These are phyloP conservation scores for Phycodurus eques DNA, from an alignment of 2,113 vertebrate genomes.

Conservation along the genomic window DNA sequence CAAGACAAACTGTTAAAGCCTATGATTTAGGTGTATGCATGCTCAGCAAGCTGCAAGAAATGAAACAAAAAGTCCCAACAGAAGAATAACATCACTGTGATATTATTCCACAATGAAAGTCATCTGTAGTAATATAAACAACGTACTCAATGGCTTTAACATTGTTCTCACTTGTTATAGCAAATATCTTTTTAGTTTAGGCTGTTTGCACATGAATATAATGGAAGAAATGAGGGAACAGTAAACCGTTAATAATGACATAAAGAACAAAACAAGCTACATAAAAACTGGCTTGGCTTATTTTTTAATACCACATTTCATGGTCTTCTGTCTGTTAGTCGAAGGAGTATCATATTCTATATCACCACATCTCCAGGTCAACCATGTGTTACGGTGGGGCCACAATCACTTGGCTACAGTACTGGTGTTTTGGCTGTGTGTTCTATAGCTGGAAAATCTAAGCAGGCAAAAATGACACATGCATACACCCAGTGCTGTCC, in stretches of 20 bases:
- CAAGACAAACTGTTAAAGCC: background rate
- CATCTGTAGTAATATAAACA: background rate
- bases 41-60: background rate
- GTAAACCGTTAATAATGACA: background rate
- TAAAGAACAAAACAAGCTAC: background rate
- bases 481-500: conserved; percentile 48
- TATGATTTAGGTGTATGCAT: background rate
- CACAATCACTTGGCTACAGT: conserved; percentile 46
- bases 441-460: conserved; percentile 37
- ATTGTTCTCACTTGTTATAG: background rate
- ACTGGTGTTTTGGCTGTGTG: conserved; percentile 42
- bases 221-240: background rate
- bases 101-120: background rate
- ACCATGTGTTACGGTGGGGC: conserved; percentile 17
- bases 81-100: background rate
- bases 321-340: background rate
- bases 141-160: background rate
- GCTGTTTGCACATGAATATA: background rate
- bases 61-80: background rate
- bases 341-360: background rate
- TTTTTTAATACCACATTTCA: background rate
- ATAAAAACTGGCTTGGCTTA: background rate
- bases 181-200: background rate
- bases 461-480: conserved; percentile 28
- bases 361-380: conserved; percentile 12